Evolutionary conservation across 1,140 invertebrate species (phyloP), one percentile per base, ranked within the genome.

Genomic region (Hycleus cichorii): DNA sequence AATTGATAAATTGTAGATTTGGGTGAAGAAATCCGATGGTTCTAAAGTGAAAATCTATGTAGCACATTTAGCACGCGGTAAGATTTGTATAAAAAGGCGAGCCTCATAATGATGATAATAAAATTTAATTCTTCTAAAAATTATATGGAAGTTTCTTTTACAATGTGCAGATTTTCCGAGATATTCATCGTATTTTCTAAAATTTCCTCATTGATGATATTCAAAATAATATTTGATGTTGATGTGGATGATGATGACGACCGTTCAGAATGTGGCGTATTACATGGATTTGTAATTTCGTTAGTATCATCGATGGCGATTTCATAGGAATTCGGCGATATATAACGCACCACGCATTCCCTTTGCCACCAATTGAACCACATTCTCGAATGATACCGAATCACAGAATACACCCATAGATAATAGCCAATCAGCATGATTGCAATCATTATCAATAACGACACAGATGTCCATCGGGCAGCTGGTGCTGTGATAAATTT

Each of bases 1-100:
- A 40, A 43, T 47, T 43, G 67, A 57, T 72, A 69, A 60, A 64
- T 83, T 83, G 12, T 74, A 95, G 91, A 87, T 97, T 68, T 94
- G 86, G 83, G 89, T 97, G 3, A 90, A 94, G 67, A 93, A 92
- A 74, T 81, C 84, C 11, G 88, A 95, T 66, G 85, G 85, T 50
- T 80, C 76, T 52, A 93, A 94, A 78, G 80, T 93, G 2, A 81
- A 87, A 69, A 92, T 97, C 71, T 90, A 85, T 69, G 79, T 90
- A 49, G 84, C 86, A 6, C 88, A 94, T 67, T 72, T 97, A 60
- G 87, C 87, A 53, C 85, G 90, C 68, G 93, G 93, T 9, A 95
- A 93, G 78, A 86, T 91, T 71, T 86, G 86, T 5, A 86, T 97
- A 65, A 91, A 93, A 72, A 79, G 91, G 63, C 80, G 92, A 65